Conservation (phyloP, 2,888 invertebrate species). For the Eupsilia transversa region DNA sequence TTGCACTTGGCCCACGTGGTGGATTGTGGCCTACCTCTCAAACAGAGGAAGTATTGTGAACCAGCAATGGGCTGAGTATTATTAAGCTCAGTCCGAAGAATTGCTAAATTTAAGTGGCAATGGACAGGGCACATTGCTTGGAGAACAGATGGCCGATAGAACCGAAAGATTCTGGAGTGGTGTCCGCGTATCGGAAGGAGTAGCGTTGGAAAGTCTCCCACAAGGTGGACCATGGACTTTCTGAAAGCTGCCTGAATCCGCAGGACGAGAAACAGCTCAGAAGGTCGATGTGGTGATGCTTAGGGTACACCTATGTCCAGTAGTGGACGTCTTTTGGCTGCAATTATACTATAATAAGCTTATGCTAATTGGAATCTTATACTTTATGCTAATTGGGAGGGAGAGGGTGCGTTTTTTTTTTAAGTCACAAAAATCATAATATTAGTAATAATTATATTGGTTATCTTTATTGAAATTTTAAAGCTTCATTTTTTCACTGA, state of each 20-base stretch:
- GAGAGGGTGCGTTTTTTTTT: neutral
- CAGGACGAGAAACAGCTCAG: neutral
- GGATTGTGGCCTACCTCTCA: neutral
- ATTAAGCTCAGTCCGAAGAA: neutral
- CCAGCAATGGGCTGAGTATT: neutral
- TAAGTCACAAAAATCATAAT: neutral
- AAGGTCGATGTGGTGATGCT: neutral
- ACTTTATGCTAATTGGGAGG: too few species aligned
- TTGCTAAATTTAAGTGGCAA: neutral
- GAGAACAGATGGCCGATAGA: neutral
- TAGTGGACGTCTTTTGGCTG: neutral
- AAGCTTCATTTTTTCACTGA: slow-evolving; percentile 17
- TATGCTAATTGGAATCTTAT: neutral
- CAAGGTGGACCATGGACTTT: neutral
- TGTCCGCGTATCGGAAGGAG: neutral
- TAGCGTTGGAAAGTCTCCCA: neutral
- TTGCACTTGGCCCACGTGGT: neutral
- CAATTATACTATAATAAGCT: neutral
- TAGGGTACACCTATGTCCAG: neutral
- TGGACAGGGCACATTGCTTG: neutral
- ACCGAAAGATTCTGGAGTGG: neutral
- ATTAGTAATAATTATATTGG: slow-evolving; percentile 12
- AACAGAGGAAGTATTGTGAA: neutral
- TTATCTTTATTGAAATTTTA: neutral
- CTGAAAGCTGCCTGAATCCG: neutral